Evolutionary conservation across 1,140 invertebrate species (phyloP).

Genomic region (Drosophila nigrodunni): DNA sequence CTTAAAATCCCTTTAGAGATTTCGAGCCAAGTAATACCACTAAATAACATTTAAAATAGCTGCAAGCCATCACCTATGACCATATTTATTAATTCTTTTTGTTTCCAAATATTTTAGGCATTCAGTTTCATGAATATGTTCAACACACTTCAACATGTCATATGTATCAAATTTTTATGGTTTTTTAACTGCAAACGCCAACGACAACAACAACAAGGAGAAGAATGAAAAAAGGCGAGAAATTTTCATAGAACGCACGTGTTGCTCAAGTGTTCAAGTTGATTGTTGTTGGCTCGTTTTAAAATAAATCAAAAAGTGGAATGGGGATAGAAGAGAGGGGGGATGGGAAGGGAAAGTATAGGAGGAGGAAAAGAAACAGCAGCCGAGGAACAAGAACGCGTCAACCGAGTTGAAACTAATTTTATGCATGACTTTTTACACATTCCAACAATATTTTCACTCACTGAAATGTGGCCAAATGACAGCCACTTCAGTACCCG

Average conservation of each 20-base stretch:
- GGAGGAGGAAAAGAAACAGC: constrained; percentile 11
- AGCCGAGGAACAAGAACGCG: constrained; percentile 39
- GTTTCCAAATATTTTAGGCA: constrained; percentile 36
- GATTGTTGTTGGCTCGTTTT: constrained; percentile 45
- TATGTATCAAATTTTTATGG: constrained; percentile 67
- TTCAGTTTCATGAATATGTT: constrained; percentile 55
- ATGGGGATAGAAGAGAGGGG: not conserved
- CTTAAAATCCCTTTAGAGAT: too few species aligned
- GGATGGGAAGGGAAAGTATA: too few species aligned
- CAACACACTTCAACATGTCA: constrained; percentile 68
- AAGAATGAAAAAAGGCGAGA: constrained; percentile 34
- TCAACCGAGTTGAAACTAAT: constrained; percentile 81
- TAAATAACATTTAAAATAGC: too few species aligned
- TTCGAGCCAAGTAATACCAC: too few species aligned
- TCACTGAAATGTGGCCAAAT: constrained; percentile 60
- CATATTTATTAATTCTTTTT: not conserved
- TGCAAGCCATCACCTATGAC: not conserved
- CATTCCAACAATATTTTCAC: constrained; percentile 76
- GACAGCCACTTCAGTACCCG: constrained; percentile 66
- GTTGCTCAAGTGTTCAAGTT: constrained; percentile 70
- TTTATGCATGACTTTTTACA: constrained; percentile 83
- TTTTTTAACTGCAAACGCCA: constrained; percentile 65
- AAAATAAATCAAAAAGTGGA: constrained; percentile 62
- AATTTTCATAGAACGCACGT: constrained; percentile 75
- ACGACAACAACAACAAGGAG: constrained; percentile 21